Percentiles rank a stretch among this genome's conserved stretches.
These are phyloP conservation scores for Perca fluviatilis DNA, from an alignment of 2,113 vertebrate genomes.

Conservation along the genomic window DNA sequence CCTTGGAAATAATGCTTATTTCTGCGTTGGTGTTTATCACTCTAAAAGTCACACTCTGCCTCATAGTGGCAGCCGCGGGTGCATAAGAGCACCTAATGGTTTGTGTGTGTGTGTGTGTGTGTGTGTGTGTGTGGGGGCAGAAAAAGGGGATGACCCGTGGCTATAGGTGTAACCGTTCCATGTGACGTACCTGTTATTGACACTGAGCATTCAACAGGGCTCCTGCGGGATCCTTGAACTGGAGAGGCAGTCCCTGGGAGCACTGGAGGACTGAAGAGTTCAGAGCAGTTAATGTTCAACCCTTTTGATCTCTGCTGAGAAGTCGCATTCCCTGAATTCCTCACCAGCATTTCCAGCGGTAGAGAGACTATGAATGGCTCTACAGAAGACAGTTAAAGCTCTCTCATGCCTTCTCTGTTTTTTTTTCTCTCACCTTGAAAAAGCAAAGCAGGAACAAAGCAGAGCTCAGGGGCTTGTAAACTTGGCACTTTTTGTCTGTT, in stretches of 20 bases:
- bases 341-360: conserved; percentile 67
- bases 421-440: conserved; percentile 14
- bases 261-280: conserved; percentile 71
- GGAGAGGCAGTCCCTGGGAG: conserved; percentile 66
- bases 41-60: neutral
- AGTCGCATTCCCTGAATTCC: conserved; percentile 84
- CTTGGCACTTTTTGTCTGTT: neutral
- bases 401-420: conserved; percentile 15
- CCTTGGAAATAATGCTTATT: neutral
- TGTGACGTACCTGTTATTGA: conserved; percentile 77
- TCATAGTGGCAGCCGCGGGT: conserved; percentile 38
- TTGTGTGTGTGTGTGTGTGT: too few species aligned
- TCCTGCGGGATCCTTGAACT: conserved; percentile 77
- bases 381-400: conserved; percentile 67
- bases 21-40: conserved; percentile 10
- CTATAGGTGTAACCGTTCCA: conserved; percentile 59
- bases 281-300: conserved; percentile 82
- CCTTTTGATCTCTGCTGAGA: conserved; percentile 80
- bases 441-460: conserved; percentile 28
- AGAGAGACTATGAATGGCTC: conserved; percentile 65
- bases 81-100: neutral
- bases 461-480: conserved; percentile 15
- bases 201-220: conserved; percentile 53
- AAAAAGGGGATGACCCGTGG: conserved; percentile 9
- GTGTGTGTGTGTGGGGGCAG: neutral